These are phyloP conservation scores for Nowickia ferox DNA, from an alignment of 2,888 invertebrate species.

Conservation along the genomic window DNA sequence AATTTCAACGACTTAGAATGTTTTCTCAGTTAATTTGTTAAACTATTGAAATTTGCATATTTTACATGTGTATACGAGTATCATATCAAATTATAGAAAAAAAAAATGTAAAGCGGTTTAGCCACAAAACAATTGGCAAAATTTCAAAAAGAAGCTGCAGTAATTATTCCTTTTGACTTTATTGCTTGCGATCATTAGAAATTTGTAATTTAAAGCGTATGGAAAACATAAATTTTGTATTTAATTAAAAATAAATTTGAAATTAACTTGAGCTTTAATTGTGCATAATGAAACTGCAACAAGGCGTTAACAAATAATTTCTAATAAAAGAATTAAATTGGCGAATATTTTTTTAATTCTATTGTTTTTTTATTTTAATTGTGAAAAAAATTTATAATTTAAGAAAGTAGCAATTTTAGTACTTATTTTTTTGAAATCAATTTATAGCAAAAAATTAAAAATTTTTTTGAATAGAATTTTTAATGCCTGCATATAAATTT, in stretches of 20 bases:
- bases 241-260: constrained; percentile 43
- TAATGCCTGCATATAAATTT: not conserved
- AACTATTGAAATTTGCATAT: constrained; percentile 19
- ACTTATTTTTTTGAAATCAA: not conserved
- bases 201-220: constrained; percentile 37
- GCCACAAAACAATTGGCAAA: constrained; percentile 31
- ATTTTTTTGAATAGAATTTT: too few relatives aligned
- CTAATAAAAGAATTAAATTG: not conserved
- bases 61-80: constrained; percentile 24
- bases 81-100: not conserved
- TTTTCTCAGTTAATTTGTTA: constrained; percentile 6
- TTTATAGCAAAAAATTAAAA: not conserved
- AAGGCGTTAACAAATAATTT: constrained; percentile 7
- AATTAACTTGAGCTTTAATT: constrained; percentile 36
- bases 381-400: not conserved
- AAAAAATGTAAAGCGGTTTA: constrained; percentile 15
- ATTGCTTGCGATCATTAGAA: constrained; percentile 7
- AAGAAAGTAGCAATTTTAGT: not conserved
- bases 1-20: not conserved
- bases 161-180: constrained; percentile 3
- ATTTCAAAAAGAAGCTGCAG: constrained; percentile 34
- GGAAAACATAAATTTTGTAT: constrained; percentile 33
- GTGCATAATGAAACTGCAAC: constrained; percentile 8
- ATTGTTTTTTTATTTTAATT: not conserved
- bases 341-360: not conserved